Evolutionary conservation across 2,888 invertebrate genomes (phyloP), one percentile per base, ranked within the genome.

Genomic region (Eurois occulta): DNA sequence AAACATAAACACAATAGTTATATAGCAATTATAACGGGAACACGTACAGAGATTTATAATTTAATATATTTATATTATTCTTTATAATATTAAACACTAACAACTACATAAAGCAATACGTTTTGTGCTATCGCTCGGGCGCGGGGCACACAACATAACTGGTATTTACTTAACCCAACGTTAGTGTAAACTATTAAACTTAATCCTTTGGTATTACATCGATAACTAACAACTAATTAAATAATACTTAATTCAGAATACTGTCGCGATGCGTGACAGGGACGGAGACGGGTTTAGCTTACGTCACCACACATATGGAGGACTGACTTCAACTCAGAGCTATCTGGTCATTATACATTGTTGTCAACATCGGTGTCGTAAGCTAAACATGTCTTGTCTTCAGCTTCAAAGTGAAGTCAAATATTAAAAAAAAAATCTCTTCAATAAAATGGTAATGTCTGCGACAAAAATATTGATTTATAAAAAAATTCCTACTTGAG

Each of bases 21-120:
- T 80, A 84, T 84, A 78, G 78, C 82, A 86, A 86, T 86, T 70
- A 82, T 89, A 91, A 91, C 91, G 91, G 91, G 91, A 92, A 94
- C 94, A 93, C 94, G 92, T 91, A 94, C 92, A 93, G 90, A 93
- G 89, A 93, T 91, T 92, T 92, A 91, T 91, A 89, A 92, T 83
- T 77, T 92, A 89, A 86, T 90, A 88, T 91, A 87, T 87, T 87
- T 81, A 87, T 83, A 88, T 87, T 81, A 86, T 88, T 81, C 81
- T 87, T 86, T 88, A 88, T 88, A 85, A 91, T 93, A 93, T 92
- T 87, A 92, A 94, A 94, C 92, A 93, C 94, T 95, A 95, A 94
- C 91, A 88, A 91, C 94, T 95, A 96, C 94, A 94, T 95, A 95
- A 96, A 96, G 96, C 96, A 94, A 95, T 93, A 93, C 91, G 91